Evolutionary conservation across 53 echinoderm and acorn worm species (phyloP).

Genomic region (Echinometra lucunter): DNA sequence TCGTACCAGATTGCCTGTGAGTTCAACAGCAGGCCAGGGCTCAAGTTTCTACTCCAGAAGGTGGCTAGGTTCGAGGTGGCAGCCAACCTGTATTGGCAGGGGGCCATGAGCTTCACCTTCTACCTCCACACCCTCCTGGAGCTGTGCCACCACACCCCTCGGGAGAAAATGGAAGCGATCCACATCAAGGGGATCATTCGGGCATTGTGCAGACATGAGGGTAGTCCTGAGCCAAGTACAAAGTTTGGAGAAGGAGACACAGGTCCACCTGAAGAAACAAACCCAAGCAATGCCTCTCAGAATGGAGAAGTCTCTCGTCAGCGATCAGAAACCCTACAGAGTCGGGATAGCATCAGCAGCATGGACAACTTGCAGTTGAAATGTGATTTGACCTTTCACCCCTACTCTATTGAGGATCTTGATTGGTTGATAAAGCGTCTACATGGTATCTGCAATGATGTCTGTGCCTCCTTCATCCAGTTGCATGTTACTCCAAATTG

Average conservation of each 20-base stretch:
- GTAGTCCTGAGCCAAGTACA: background rate
- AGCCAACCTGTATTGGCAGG: conserved; percentile 97
- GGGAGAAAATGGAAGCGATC: conserved; percentile 78
- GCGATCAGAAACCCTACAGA: conserved; percentile 67
- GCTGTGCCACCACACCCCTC: conserved; percentile 90
- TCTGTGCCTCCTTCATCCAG: conserved; percentile 93
- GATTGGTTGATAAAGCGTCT: conserved; percentile 94
- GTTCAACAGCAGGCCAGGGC: conserved; percentile 94
- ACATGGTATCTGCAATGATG: conserved; percentile 94
- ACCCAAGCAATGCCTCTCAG: conserved; percentile 10
- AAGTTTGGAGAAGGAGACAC: conserved; percentile 56
- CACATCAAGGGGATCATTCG: conserved; percentile 82
- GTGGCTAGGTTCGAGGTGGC: conserved; percentile 98
- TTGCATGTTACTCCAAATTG: conserved; percentile 77
- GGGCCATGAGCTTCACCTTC: conserved; percentile 98
- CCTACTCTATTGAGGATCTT: conserved; percentile 66
- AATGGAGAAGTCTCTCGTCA: conserved; percentile 7
- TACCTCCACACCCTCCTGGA: conserved; percentile 97
- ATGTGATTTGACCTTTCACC: conserved; percentile 91
- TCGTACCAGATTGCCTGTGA: conserved; percentile 97
- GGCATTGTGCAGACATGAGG: conserved; percentile 57
- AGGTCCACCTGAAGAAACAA: conserved; percentile 7
- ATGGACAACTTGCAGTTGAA: conserved; percentile 74
- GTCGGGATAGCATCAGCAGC: conserved; percentile 65
- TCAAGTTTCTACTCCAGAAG: conserved; percentile 99